Evolutionary conservation across 2,888 invertebrate species (phyloP).

Genomic region (Ochropleura plecta): DNA sequence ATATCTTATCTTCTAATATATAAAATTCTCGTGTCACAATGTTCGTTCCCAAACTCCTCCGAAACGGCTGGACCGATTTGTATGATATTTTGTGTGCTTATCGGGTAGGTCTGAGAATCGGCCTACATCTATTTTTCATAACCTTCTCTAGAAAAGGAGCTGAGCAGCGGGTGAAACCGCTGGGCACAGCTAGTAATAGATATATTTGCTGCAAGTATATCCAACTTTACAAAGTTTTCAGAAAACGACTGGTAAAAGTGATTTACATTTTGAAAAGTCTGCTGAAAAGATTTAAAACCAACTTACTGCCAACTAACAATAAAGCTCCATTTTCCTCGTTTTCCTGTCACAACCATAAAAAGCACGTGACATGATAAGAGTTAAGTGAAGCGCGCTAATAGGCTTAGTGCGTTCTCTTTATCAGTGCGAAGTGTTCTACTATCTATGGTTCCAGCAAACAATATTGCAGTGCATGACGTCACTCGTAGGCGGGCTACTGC

Average conservation of each 20-base stretch:
- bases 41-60: too few species aligned
- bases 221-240: neutral
- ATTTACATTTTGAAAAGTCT: neutral
- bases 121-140: too few species aligned
- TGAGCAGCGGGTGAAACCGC: too few species aligned
- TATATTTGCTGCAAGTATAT: neutral
- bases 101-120: too few species aligned
- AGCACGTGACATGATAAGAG: constrained; percentile 51
- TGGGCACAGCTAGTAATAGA: too few species aligned
- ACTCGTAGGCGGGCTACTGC: constrained; percentile 46
- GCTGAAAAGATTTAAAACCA: too few species aligned
- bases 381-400: constrained; percentile 61
- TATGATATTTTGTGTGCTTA: too few species aligned
- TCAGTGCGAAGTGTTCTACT: constrained; percentile 50
- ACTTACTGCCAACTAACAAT: too few species aligned
- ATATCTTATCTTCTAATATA: too few species aligned
- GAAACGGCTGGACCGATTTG: too few species aligned
- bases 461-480: constrained; percentile 62
- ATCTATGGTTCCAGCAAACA: constrained; percentile 56
- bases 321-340: neutral
- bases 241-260: neutral
- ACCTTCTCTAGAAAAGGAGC: too few species aligned
- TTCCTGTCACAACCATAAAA: constrained; percentile 30
- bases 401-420: constrained; percentile 64
- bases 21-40: too few species aligned